These are phyloP conservation scores for Rhipidura dahli DNA, from an alignment of 2,113 vertebrate species.

Conservation along the genomic window DNA sequence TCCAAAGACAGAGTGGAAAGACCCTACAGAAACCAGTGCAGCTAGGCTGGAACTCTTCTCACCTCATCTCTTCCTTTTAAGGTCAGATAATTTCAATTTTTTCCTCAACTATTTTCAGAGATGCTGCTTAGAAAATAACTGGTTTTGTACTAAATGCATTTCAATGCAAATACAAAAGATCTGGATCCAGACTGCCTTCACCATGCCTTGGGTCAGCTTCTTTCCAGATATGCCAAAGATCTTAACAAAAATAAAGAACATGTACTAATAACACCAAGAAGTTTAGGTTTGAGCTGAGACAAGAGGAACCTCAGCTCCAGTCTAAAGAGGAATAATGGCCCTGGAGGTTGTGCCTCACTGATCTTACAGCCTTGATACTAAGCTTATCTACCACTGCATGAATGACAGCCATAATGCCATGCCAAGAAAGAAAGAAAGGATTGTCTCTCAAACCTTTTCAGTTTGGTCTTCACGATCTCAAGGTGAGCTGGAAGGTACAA, in stretches of 20 bases:
- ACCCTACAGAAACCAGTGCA: not conserved
- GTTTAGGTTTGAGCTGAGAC: not conserved
- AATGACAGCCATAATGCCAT: not conserved
- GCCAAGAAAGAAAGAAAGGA: not conserved
- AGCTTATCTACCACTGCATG: not conserved
- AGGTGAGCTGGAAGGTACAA: not conserved
- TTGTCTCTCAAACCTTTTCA: not conserved
- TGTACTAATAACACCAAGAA: rapidly evolving
- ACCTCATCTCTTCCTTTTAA: not conserved
- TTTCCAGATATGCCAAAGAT: not conserved
- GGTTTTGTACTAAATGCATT: not conserved
- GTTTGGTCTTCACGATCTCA: not conserved
- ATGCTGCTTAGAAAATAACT: not conserved
- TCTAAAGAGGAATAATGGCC: not conserved
- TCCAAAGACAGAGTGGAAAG: not conserved
- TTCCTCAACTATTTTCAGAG: not conserved
- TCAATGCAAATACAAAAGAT: not conserved
- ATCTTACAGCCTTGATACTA: not conserved
- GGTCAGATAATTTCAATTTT: not conserved
- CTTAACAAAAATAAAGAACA: not conserved
- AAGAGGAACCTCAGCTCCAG: not conserved
- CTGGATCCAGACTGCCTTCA: not conserved
- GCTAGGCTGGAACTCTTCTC: too few relatives aligned
- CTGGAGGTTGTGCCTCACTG: not conserved
- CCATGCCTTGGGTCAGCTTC: not conserved